A percentile compares a stretch with the other conserved stretches of the same genome.
These are phyloP conservation scores for Triplophysa dalaica DNA, from an alignment of 2,113 vertebrate species.

Conservation along the genomic window DNA sequence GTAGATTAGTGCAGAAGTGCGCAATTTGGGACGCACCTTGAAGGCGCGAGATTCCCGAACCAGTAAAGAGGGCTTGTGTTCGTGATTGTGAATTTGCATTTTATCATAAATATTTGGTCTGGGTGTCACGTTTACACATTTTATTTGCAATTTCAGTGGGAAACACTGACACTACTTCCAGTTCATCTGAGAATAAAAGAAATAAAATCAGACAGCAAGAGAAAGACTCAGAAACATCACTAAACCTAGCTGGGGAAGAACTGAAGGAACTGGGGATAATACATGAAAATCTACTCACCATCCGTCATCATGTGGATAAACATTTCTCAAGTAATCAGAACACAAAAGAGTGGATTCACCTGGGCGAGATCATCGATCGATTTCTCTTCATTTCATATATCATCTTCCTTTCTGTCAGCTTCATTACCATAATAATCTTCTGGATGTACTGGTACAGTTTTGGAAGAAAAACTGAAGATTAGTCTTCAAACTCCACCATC, in stretches of 20 bases:
- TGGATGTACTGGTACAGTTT: slow-evolving; percentile 26
- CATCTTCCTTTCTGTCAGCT: slow-evolving; percentile 11
- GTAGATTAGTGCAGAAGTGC: no score
- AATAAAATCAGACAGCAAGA: background rate
- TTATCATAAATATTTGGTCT: no score
- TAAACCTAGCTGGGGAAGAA: background rate
- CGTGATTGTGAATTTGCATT: no score
- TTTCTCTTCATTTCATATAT: slow-evolving; percentile 15
- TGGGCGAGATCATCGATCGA: slow-evolving; percentile 20
- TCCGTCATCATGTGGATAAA: background rate
- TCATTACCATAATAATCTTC: background rate
- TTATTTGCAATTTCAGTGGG: background rate
- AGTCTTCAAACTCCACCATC: no score
- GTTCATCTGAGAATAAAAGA: background rate
- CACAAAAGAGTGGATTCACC: background rate
- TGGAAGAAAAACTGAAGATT: background rate
- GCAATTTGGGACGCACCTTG: no score
- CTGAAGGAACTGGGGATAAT: background rate
- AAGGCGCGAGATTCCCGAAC: no score
- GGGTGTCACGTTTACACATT: no score
- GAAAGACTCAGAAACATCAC: background rate
- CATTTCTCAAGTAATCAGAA: slow-evolving; percentile 18
- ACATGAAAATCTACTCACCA: background rate
- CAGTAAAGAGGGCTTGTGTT: no score
- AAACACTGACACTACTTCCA: background rate